These are phyloP conservation scores for Leptoclinus maculatus DNA, from an alignment of 2,797 vertebrate species.

Conservation along the genomic window DNA sequence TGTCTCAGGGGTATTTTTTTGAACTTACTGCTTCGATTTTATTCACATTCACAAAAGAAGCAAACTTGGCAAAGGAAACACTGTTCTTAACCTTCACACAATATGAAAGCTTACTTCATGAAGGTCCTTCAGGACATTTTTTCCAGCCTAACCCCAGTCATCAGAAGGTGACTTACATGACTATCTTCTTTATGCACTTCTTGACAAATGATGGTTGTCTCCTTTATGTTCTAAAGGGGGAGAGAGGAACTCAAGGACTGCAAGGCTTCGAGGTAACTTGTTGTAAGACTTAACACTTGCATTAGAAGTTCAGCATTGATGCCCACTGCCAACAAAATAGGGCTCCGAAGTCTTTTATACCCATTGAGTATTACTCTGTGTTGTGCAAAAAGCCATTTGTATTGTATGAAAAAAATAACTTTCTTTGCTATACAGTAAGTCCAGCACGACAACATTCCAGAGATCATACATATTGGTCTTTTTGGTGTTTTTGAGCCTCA, in stretches of 20 bases:
- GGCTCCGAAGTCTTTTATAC: slow-evolving; percentile 4
- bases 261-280: slow-evolving; percentile 89
- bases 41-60: slow-evolving; percentile 21
- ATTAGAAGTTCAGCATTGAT: slow-evolving; percentile 32
- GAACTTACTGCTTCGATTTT: slow-evolving; percentile 30
- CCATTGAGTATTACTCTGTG: slow-evolving; percentile 1
- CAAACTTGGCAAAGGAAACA: slow-evolving; percentile 36
- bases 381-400: slow-evolving; percentile 26
- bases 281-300: slow-evolving; percentile 27
- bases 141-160: slow-evolving; percentile 3
- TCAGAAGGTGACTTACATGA: slow-evolving; percentile 27
- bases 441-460: neutral
- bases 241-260: slow-evolving; percentile 83
- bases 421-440: slow-evolving; percentile 15
- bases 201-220: slow-evolving; percentile 44
- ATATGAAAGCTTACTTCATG: slow-evolving; percentile 29
- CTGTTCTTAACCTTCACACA: slow-evolving; percentile 51
- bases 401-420: neutral
- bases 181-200: slow-evolving; percentile 32
- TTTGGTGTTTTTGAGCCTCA: slow-evolving; percentile 18
- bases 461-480: neutral
- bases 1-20: slow-evolving; percentile 17
- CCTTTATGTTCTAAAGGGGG: slow-evolving; percentile 81
- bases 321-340: slow-evolving; percentile 26
- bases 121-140: slow-evolving; percentile 39